phyloP scores from a whole-genome alignment of 1,140 invertebrate genomes.

The Archivesica marissinica region DNA sequence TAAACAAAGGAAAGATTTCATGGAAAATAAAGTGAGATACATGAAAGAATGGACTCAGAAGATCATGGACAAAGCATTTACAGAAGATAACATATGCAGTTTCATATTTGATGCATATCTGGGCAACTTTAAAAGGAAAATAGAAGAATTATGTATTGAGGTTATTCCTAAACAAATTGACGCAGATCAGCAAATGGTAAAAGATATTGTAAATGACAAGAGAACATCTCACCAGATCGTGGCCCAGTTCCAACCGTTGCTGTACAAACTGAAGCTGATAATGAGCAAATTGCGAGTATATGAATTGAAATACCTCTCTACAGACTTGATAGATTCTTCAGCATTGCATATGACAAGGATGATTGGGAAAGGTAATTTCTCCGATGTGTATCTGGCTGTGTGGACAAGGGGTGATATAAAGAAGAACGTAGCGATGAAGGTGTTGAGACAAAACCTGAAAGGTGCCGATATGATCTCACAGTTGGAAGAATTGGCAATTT shows the following conservation, averaged over 20 bases:
- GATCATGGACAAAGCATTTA: conserved; percentile 39
- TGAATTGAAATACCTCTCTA: conserved; percentile 57
- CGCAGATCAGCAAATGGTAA: conserved; percentile 60
- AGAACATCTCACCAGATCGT: conserved; percentile 56
- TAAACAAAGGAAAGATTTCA: conserved; percentile 32
- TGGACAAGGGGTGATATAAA: conserved; percentile 1
- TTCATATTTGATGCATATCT: conserved; percentile 62
- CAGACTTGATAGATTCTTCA: conserved; percentile 15
- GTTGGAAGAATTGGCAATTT: conserved; percentile 57
- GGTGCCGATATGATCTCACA: conserved; percentile 54
- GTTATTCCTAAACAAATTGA: conserved; percentile 66
- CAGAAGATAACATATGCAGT: conserved; percentile 28
- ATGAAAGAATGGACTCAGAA: conserved; percentile 62
- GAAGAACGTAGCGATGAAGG: conserved; percentile 60
- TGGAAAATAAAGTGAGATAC: conserved; percentile 50
- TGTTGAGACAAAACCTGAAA: conserved; percentile 36
- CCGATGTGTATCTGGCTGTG: conserved; percentile 53
- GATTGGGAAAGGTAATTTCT: conserved; percentile 62
- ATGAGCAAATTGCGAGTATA: conserved; percentile 51
- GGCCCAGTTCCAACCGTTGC: conserved; percentile 57
- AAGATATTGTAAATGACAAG: conserved; percentile 61
- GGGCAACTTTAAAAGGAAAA: conserved; percentile 50
- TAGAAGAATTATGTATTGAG: conserved; percentile 62
- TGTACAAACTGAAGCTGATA: conserved; percentile 46
- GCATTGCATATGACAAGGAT: conserved; percentile 24